A percentile compares a stretch with the other conserved stretches of the same genome.
phyloP scores from a whole-genome alignment of 2,888 invertebrate species.

The Thalpophila matura region DNA sequence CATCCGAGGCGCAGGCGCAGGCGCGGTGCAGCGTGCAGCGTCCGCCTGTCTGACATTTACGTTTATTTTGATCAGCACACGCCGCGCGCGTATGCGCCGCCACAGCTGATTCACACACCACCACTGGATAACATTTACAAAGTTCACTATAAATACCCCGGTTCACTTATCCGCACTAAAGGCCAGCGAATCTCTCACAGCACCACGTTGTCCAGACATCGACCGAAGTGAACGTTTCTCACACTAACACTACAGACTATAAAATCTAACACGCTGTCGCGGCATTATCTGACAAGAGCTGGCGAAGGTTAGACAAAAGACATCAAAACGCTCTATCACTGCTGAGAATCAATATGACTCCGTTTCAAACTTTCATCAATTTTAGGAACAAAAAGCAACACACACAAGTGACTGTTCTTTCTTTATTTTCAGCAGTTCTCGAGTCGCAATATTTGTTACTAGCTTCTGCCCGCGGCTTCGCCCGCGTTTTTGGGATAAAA shows the following conservation, averaged over 20 bases:
- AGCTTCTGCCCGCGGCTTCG: too few relatives aligned
- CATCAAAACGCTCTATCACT: too few relatives aligned
- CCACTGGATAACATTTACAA: constrained; percentile 37
- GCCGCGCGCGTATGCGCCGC: constrained; percentile 1
- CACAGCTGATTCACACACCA: constrained; percentile 51
- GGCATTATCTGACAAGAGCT: neutral
- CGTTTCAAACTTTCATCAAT: too few relatives aligned
- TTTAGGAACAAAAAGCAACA: neutral
- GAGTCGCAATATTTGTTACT: too few relatives aligned
- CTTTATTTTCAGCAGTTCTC: too few relatives aligned
- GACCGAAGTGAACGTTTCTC: too few relatives aligned
- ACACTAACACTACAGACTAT: too few relatives aligned
- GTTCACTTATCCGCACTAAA: constrained; percentile 1
- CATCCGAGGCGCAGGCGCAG: constrained; percentile 2
- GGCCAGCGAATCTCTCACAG: neutral
- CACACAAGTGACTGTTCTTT: too few relatives aligned
- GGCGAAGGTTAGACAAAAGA: neutral
- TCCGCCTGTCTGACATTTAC: constrained; percentile 53
- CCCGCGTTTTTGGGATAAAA: too few relatives aligned
- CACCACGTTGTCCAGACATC: neutral
- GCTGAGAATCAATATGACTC: too few relatives aligned
- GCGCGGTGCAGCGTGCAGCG: neutral
- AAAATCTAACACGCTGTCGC: too few relatives aligned
- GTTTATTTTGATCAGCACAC: constrained; percentile 53
- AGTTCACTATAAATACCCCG: constrained; percentile 35